Conservation (phyloP, 1,140 invertebrate species). For the Anagrus nilaparvatae region DNA sequence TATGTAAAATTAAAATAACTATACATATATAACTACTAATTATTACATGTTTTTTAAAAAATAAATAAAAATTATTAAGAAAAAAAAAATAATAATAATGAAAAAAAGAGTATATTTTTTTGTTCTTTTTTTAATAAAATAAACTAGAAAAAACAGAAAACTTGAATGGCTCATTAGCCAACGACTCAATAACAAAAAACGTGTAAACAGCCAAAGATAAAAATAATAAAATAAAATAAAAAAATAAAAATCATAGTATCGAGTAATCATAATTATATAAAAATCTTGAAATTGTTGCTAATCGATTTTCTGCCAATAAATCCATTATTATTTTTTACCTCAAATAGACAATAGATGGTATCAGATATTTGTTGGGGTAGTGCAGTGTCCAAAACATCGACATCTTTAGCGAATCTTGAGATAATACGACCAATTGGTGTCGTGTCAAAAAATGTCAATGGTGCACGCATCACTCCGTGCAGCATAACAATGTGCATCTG, state of each 20-base stretch:
- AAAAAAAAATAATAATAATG: conserved; percentile 1
- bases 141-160: conserved; percentile 6
- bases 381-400: conserved; percentile 60
- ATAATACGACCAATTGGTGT: conserved; percentile 80
- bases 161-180: neutral
- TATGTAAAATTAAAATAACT: neutral
- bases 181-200: neutral
- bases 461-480: conserved; percentile 60
- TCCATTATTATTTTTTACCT: too few relatives aligned
- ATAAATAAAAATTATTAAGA: neutral
- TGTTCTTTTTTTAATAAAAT: neutral
- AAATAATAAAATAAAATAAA: neutral
- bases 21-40: too few relatives aligned
- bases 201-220: neutral
- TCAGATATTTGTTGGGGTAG: conserved; percentile 62
- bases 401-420: conserved; percentile 76
- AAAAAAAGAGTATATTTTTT: neutral
- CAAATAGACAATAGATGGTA: conserved; percentile 65
- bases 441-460: conserved; percentile 77
- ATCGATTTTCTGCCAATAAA: conserved; percentile 15
- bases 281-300: too few relatives aligned
- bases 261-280: too few relatives aligned
- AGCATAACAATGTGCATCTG: conserved; percentile 69
- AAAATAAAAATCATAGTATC: too few relatives aligned
- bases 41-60: too few relatives aligned